These are phyloP conservation scores for Pseudopleuronectes americanus DNA, from an alignment of 2,797 vertebrate species.

Conservation along the genomic window DNA sequence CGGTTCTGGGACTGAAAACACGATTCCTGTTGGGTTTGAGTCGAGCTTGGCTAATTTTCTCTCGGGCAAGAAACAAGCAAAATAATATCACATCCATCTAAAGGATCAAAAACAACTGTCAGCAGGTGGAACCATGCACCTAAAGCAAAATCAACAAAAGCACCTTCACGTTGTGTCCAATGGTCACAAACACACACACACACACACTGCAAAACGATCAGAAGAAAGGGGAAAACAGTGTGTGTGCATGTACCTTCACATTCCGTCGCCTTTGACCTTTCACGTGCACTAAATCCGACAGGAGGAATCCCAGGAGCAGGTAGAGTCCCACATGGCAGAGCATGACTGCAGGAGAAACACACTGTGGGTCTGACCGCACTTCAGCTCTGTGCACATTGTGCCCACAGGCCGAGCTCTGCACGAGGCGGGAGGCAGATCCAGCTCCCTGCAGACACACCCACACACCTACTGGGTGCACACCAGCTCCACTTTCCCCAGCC, in stretches of 20 bases:
- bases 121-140: too few species aligned
- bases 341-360: conserved; percentile 73
- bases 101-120: too few species aligned
- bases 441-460: conserved; percentile 66
- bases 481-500: conserved; percentile 30
- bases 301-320: conserved; percentile 71
- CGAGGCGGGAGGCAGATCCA: conserved; percentile 51
- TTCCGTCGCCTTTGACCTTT: conserved; percentile 52
- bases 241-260: conserved; percentile 63
- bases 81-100: too few species aligned
- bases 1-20: too few species aligned
- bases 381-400: conserved; percentile 49
- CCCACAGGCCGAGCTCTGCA: conserved; percentile 47
- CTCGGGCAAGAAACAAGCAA: too few species aligned
- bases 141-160: too few species aligned
- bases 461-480: conserved; percentile 59
- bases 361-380: conserved; percentile 42
- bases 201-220: background rate
- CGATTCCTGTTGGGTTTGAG: too few species aligned
- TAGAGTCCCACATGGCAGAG: conserved; percentile 62
- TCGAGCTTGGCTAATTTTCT: too few species aligned
- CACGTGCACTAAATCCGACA: conserved; percentile 69
- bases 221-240: conserved; percentile 1
- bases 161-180: too few species aligned
- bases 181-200: too few species aligned